phyloP scores from a whole-genome alignment of 2,888 invertebrate genomes.

The Lasius platythorax region DNA sequence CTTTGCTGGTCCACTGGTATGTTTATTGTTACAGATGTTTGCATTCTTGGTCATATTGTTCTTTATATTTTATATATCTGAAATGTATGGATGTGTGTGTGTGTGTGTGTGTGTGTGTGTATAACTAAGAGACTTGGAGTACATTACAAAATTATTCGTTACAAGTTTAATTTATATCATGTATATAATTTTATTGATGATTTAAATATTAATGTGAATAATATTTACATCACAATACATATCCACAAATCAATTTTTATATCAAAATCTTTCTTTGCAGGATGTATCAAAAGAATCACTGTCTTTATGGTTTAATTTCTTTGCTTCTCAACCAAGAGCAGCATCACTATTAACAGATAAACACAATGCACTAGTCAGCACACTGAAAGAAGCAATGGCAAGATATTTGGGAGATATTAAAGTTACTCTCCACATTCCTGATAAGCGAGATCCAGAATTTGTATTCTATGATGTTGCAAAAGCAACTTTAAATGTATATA shows the following conservation, averaged over 20 bases:
- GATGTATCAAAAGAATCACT: conserved; percentile 91
- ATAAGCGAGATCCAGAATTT: conserved; percentile 97
- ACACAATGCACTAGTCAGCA: conserved; percentile 90
- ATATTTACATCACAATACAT: background rate
- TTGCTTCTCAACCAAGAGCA: conserved; percentile 91
- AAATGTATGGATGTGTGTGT: background rate
- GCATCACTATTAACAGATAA: conserved; percentile 91
- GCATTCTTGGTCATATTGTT: background rate
- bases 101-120: background rate
- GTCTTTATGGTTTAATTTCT: conserved; percentile 91
- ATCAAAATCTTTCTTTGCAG: conserved; percentile 86
- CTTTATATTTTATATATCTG: background rate
- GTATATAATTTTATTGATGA: background rate
- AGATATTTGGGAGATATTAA: conserved; percentile 93
- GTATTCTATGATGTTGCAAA: conserved; percentile 95
- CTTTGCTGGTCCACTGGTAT: conserved; percentile 92
- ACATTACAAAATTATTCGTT: conserved; percentile 10
- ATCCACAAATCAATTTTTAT: background rate
- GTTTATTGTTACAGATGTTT: conserved; percentile 74
- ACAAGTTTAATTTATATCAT: background rate
- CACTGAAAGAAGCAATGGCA: conserved; percentile 91
- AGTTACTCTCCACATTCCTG: conserved; percentile 90
- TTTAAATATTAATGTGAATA: background rate
- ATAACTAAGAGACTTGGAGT: background rate
- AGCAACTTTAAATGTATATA: conserved; percentile 94